Conservation (phyloP, 2,797 vertebrate genomes). For the Chloroceryle amazona region DNA sequence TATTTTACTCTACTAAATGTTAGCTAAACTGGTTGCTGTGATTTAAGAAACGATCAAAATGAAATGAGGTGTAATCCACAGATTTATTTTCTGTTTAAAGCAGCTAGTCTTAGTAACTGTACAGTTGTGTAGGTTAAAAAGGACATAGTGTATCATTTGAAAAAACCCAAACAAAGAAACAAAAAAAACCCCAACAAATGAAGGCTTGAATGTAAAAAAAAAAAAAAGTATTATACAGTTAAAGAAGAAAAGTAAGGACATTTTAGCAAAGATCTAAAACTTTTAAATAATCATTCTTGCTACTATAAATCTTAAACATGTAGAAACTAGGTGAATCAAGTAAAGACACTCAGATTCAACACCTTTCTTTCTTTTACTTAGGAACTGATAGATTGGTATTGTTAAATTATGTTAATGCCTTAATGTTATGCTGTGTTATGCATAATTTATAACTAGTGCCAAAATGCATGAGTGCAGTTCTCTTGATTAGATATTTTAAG, state of each 20-base stretch:
- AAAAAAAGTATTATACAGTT: not conserved
- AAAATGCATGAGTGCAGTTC: conserved; percentile 49
- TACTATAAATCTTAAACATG: not conserved
- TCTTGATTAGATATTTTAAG: conserved; percentile 66
- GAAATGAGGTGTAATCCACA: not conserved
- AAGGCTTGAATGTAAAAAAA: not conserved
- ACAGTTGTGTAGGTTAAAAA: not conserved
- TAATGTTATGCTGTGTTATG: conserved; percentile 64
- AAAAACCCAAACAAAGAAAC: not conserved
- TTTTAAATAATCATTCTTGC: not conserved
- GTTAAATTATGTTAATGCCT: conserved; percentile 74
- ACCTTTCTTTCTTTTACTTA: conserved; percentile 35
- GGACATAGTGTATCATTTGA: not conserved
- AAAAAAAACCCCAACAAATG: not conserved
- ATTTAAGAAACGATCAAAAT: not conserved
- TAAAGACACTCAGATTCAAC: not conserved
- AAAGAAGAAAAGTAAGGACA: not conserved
- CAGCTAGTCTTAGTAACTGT: not conserved
- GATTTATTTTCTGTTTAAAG: not conserved
- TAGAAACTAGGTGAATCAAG: not conserved
- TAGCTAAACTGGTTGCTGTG: not conserved
- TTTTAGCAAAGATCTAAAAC: not conserved
- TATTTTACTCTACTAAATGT: not conserved
- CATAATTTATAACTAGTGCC: conserved; percentile 70
- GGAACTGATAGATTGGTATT: conserved; percentile 23